These are phyloP conservation scores for Nezara viridula DNA, from an alignment of 2,888 invertebrate genomes.

Conservation along the genomic window DNA sequence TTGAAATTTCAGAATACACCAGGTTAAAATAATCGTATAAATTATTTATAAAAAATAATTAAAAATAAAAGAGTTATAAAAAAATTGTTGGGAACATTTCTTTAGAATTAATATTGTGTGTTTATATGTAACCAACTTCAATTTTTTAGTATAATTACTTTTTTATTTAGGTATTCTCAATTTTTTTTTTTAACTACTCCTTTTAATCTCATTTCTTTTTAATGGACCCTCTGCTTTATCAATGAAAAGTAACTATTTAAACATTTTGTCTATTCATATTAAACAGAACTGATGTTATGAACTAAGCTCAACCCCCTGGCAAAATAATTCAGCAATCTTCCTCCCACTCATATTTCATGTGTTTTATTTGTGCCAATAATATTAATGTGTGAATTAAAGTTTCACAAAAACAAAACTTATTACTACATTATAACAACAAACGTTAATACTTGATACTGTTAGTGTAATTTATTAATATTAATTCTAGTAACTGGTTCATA, in stretches of 20 bases:
- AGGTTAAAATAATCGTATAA: neutral
- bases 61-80: neutral
- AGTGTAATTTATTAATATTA: too few relatives aligned
- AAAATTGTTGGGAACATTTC: slow-evolving; percentile 10
- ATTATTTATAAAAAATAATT: neutral
- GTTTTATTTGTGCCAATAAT: too few relatives aligned
- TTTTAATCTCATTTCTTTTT: neutral
- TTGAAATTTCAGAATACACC: neutral
- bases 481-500: too few relatives aligned
- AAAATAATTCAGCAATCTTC: too few relatives aligned
- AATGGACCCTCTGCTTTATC: neutral
- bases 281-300: too few relatives aligned
- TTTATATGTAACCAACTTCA: neutral
- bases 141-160: neutral
- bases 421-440: too few relatives aligned
- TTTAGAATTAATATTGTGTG: neutral
- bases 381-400: too few relatives aligned
- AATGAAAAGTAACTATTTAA: neutral
- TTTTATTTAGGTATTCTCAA: neutral
- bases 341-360: too few relatives aligned
- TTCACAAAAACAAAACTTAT: too few relatives aligned
- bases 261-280: too few relatives aligned
- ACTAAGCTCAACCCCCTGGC: too few relatives aligned
- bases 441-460: too few relatives aligned
- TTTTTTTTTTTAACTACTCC: neutral